phyloP scores from a whole-genome alignment of 37 sponge, comb jelly and placozoan genomes.

The Haliclona indistincta region DNA sequence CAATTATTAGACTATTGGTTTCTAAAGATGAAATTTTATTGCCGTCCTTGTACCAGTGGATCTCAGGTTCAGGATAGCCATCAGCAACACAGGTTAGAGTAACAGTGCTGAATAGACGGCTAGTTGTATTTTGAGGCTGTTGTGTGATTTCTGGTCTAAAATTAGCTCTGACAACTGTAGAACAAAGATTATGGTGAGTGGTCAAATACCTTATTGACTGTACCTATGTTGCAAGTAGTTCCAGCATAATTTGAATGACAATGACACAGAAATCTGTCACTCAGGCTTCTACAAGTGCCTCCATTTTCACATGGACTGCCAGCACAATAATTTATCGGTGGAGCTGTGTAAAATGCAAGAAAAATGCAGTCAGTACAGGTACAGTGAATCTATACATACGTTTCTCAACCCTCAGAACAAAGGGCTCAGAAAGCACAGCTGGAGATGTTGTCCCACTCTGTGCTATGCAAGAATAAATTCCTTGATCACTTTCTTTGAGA shows the following conservation, averaged over 20 bases:
- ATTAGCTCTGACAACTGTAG: background rate
- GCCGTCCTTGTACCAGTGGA: conserved; percentile 1
- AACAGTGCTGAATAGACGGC: background rate
- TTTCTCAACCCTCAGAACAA: too few relatives aligned
- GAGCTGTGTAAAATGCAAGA: background rate
- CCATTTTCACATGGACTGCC: conserved; percentile 29
- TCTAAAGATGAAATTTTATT: background rate
- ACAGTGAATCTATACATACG: too few relatives aligned
- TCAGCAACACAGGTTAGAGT: background rate
- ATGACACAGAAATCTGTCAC: conserved; percentile 3
- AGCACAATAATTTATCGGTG: conserved; percentile 1
- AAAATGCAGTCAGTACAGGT: too few relatives aligned
- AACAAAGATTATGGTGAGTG: background rate
- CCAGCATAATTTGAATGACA: conserved; percentile 25
- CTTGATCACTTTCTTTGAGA: conserved; percentile 7
- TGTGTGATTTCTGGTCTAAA: background rate
- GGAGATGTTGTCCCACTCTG: background rate
- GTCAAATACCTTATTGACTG: background rate
- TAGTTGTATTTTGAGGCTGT: background rate
- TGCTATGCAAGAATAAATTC: conserved; percentile 21
- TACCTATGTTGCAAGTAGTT: conserved; percentile 20
- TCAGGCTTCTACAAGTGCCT: conserved; percentile 15
- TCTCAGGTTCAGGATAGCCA: background rate
- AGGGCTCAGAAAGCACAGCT: background rate
- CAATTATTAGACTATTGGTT: conserved; percentile 18